A percentile compares a stretch with the other conserved stretches of the same genome.
Conservation (phyloP, 1,140 invertebrate genomes). For the Ooceraea biroi region DNA sequence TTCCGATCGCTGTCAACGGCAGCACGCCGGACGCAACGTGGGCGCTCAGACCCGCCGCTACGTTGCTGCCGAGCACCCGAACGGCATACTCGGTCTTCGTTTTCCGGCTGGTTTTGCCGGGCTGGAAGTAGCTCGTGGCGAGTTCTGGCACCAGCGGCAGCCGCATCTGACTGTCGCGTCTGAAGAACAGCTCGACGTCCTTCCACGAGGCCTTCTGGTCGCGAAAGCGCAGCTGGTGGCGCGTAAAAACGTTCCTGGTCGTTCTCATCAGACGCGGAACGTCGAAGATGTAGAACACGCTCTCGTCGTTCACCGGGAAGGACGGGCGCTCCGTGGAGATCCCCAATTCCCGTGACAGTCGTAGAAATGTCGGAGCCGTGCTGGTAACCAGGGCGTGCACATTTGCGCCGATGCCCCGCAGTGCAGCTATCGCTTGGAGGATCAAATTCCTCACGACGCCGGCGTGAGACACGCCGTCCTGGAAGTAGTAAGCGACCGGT, state of each 20-base stretch:
- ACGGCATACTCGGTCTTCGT: slow-evolving; percentile 33
- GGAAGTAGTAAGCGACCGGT: slow-evolving; percentile 40
- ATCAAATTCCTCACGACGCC: slow-evolving; percentile 25
- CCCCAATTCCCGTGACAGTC: background rate
- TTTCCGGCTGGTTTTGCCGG: background rate
- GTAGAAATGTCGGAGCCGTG: slow-evolving; percentile 20
- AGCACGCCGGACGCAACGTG: slow-evolving; percentile 7
- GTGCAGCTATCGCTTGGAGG: slow-evolving; percentile 12
- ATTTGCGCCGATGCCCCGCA: slow-evolving; percentile 14
- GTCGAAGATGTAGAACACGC: slow-evolving; percentile 30
- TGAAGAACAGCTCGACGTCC: slow-evolving; percentile 41
- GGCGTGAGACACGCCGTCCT: background rate
- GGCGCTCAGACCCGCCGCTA: slow-evolving; percentile 27
- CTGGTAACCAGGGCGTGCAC: slow-evolving; percentile 28
- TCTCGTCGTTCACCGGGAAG: slow-evolving; percentile 28
- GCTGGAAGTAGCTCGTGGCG: slow-evolving; percentile 10
- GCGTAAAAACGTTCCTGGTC: slow-evolving; percentile 35
- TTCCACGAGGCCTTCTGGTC: slow-evolving; percentile 35
- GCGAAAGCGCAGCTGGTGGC: background rate
- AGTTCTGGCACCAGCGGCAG: slow-evolving; percentile 22
- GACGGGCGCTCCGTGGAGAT: slow-evolving; percentile 28
- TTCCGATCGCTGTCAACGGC: slow-evolving; percentile 29
- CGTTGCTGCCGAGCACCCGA: slow-evolving; percentile 27
- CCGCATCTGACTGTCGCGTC: slow-evolving; percentile 21
- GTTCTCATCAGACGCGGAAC: slow-evolving; percentile 31